Conservation (phyloP, 2,113 vertebrate species). For the Camelus dromedarius region DNA sequence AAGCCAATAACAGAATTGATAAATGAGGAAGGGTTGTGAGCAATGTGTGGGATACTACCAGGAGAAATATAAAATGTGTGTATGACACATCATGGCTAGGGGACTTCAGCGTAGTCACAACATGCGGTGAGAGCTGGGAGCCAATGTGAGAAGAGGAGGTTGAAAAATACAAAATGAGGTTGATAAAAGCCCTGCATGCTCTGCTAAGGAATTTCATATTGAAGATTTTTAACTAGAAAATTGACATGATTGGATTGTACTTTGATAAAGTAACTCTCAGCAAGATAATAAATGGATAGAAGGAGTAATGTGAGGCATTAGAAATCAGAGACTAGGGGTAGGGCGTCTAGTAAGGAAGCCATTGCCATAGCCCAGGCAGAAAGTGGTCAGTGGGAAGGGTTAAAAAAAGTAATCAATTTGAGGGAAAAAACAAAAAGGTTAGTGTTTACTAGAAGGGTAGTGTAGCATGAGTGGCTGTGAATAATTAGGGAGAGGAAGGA, state of each 20-base stretch:
- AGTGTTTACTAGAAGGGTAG: neutral
- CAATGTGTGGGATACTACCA: neutral
- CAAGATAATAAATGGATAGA: neutral
- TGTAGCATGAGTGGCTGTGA: neutral
- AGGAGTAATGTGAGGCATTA: neutral
- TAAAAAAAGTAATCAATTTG: neutral
- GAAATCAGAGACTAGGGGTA: neutral
- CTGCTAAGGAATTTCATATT: neutral
- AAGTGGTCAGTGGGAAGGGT: neutral
- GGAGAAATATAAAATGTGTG: neutral
- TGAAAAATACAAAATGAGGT: neutral
- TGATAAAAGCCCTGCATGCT: neutral
- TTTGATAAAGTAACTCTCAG: neutral
- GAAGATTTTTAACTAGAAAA: constrained; percentile 4
- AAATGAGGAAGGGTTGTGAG: neutral
- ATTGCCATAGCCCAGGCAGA: neutral
- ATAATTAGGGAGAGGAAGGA: neutral
- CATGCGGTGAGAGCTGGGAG: neutral
- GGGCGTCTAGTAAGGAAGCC: neutral
- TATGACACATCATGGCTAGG: neutral
- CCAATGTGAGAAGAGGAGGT: neutral
- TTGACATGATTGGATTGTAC: constrained; percentile 3
- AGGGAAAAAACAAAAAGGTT: neutral
- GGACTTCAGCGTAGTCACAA: neutral
- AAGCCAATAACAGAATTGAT: neutral